A percentile compares a stretch with the other conserved stretches of the same genome.
Conservation (phyloP, 2,797 vertebrate species). For the Sebastes taczanowskii region DNA sequence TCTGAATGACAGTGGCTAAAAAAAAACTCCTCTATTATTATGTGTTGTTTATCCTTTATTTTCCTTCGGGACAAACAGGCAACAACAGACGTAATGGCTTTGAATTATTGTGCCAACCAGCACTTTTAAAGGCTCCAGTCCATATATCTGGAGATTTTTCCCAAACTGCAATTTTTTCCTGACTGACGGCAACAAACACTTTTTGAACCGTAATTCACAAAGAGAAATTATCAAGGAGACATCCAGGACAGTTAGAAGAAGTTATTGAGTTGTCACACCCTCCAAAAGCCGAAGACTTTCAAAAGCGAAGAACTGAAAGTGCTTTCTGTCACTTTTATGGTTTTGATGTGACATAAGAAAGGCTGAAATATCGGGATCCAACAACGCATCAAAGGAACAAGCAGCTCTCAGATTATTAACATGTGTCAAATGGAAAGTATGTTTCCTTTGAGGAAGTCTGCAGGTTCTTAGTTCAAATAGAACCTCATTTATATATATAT, state of each 20-base stretch:
- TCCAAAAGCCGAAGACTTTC: conserved; percentile 8
- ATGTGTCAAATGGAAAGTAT: not conserved
- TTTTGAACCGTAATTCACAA: conserved; percentile 33
- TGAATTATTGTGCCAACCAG: conserved; percentile 7
- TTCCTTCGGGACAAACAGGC: not conserved
- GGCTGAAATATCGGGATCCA: not conserved
- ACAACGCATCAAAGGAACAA: not conserved
- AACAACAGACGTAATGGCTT: conserved; percentile 22
- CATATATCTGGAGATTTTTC: conserved; percentile 6
- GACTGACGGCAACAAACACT: conserved; percentile 8
- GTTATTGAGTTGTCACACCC: conserved; percentile 14
- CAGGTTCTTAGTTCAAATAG: not conserved
- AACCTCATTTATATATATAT: not conserved
- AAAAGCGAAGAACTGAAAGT: not conserved
- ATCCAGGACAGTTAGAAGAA: conserved; percentile 36
- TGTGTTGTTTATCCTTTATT: conserved; percentile 19
- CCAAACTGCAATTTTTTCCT: not conserved
- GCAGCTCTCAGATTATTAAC: conserved; percentile 17
- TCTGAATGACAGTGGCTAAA: conserved; percentile 2
- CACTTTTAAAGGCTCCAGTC: not conserved
- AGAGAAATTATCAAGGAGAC: conserved; percentile 28
- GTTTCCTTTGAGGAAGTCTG: not conserved
- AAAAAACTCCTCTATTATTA: not conserved
- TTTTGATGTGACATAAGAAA: conserved; percentile 38
- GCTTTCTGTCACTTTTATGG: conserved; percentile 16